phyloP scores from a whole-genome alignment of 2,113 vertebrate genomes.

The Sylvia atricapilla region DNA sequence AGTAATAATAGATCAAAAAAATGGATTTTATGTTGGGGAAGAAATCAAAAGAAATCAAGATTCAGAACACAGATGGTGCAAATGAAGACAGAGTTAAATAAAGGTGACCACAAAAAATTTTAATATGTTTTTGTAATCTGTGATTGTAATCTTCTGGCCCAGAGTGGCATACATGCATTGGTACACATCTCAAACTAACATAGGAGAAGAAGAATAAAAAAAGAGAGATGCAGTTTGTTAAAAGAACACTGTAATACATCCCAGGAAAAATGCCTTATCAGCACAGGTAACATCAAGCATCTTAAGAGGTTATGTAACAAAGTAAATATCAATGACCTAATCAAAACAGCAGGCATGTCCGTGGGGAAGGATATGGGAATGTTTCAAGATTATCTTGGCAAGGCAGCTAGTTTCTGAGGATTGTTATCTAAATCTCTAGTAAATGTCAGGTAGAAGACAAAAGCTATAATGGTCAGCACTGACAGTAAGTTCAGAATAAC shows the following conservation, averaged over 20 bases:
- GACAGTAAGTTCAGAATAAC: background rate
- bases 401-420: background rate
- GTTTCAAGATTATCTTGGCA: background rate
- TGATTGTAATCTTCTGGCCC: background rate
- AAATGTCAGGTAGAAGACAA: background rate
- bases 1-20: slow-evolving; percentile 45
- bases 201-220: background rate
- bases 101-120: background rate
- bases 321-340: background rate
- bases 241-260: background rate
- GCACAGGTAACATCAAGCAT: background rate
- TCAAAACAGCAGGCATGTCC: background rate
- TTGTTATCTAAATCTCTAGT: background rate
- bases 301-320: background rate
- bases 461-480: background rate
- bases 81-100: background rate
- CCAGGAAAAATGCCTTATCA: background rate
- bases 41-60: slow-evolving; percentile 15
- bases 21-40: slow-evolving; percentile 1
- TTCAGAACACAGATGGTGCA: background rate
- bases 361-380: background rate
- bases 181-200: background rate
- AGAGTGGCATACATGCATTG: background rate
- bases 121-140: background rate
- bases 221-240: background rate